Percentiles rank a stretch among this genome's conserved stretches.
phyloP scores from a whole-genome alignment of 2,113 vertebrate species.

The Sardina pilchardus region DNA sequence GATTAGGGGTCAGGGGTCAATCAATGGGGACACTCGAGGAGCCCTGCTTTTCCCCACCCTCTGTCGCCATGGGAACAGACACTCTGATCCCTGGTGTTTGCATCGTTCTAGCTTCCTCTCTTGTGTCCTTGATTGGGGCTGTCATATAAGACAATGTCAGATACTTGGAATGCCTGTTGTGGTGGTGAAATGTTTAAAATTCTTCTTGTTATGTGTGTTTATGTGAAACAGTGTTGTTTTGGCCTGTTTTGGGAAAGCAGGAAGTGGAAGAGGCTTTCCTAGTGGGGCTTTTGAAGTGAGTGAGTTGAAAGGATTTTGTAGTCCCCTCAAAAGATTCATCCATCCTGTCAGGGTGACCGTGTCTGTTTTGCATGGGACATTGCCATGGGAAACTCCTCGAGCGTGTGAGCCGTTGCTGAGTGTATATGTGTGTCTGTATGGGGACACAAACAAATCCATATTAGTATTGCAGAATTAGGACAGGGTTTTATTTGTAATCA shows the following conservation, averaged over 20 bases:
- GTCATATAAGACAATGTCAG: neutral
- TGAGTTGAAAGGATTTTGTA: neutral
- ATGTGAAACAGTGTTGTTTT: neutral
- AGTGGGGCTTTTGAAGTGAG: slow-evolving; percentile 8
- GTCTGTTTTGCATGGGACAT: neutral
- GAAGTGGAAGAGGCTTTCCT: neutral
- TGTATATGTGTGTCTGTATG: neutral
- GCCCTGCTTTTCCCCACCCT: neutral
- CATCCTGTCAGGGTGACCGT: slow-evolving; percentile 5
- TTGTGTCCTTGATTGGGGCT: neutral
- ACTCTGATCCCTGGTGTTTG: slow-evolving; percentile 11
- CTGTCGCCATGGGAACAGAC: slow-evolving; percentile 34
- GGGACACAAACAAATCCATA: neutral
- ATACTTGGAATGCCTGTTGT: slow-evolving; percentile 20
- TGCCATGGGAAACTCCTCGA: neutral
- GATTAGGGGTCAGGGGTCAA: slow-evolving; percentile 29
- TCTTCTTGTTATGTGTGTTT: neutral
- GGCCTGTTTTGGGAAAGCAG: slow-evolving; percentile 2
- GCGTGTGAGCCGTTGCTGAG: neutral
- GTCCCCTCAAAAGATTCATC: slow-evolving; percentile 19
- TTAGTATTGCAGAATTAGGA: neutral
- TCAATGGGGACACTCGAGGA: neutral
- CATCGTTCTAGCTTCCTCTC: neutral
- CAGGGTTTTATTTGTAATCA: neutral
- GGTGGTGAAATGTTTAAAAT: neutral